Evolutionary conservation across 2,113 vertebrate genomes (phyloP).

Genomic region (Pygoscelis antarcticus): DNA sequence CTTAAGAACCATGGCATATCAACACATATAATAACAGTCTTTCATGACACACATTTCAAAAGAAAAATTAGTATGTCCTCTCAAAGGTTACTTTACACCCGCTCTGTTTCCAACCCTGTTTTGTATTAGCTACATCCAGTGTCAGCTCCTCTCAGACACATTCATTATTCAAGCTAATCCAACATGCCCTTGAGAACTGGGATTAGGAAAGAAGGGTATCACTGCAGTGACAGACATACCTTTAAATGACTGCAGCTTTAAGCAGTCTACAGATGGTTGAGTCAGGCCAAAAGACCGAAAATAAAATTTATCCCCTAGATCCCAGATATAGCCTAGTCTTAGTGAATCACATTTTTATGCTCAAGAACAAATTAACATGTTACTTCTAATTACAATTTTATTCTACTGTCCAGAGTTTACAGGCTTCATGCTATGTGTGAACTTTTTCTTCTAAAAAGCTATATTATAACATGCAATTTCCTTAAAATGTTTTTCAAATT

Average conservation of each 20-base stretch:
- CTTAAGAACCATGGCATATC: not conserved
- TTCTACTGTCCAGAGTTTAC: not conserved
- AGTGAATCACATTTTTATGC: not conserved
- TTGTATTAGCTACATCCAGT: not conserved
- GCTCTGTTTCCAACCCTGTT: not conserved
- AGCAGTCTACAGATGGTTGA: not conserved
- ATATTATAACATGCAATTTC: not conserved
- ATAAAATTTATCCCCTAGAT: not conserved
- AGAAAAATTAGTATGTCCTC: not conserved
- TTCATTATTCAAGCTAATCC: conserved; percentile 17
- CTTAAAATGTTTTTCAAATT: not conserved
- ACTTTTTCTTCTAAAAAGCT: not conserved
- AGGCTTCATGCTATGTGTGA: not conserved
- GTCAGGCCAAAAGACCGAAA: not conserved
- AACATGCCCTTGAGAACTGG: not conserved
- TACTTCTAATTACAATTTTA: not conserved
- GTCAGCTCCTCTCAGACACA: not conserved
- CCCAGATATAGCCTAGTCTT: not conserved
- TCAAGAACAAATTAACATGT: not conserved
- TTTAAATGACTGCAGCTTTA: not conserved
- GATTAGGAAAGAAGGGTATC: not conserved
- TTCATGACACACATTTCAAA: not conserved
- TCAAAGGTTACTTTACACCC: not conserved
- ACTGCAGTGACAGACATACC: not conserved
- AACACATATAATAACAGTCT: not conserved